These are phyloP conservation scores for Formica selysi DNA, from an alignment of 1,140 invertebrate species.

Conservation along the genomic window DNA sequence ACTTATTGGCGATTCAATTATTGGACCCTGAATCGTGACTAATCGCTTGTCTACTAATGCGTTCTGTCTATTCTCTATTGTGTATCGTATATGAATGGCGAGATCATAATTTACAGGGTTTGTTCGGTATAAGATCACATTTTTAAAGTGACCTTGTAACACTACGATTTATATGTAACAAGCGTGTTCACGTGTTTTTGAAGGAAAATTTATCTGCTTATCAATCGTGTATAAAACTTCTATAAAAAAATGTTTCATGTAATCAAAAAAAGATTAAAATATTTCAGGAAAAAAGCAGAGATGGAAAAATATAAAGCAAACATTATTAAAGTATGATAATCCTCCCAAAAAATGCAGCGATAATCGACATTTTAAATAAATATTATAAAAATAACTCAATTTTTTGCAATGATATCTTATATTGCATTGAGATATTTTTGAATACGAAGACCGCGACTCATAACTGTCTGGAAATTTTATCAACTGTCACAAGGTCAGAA, in stretches of 20 bases:
- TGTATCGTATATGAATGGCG: neutral
- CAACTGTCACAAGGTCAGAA: neutral
- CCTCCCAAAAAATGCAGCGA: neutral
- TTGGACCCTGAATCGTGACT: conserved; percentile 15
- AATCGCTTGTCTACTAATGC: conserved; percentile 19
- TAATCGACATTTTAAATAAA: conserved; percentile 15
- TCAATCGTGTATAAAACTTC: neutral
- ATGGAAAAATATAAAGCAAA: neutral
- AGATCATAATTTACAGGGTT: neutral
- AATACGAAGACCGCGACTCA: neutral
- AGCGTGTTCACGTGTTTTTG: neutral
- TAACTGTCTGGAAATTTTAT: neutral
- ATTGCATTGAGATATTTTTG: neutral
- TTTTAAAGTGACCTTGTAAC: neutral
- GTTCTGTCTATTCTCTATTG: neutral
- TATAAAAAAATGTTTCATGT: neutral
- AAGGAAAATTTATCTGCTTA: neutral
- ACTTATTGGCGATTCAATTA: conserved; percentile 18
- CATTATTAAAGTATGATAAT: conserved; percentile 9
- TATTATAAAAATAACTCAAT: conserved; percentile 10
- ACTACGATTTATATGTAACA: neutral
- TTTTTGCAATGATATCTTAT: conserved; percentile 18
- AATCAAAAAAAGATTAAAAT: neutral
- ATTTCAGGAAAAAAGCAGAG: conserved; percentile 11
- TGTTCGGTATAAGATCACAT: neutral